phyloP scores from a whole-genome alignment of 1,140 invertebrate genomes.

The Platyscapa corneri region DNA sequence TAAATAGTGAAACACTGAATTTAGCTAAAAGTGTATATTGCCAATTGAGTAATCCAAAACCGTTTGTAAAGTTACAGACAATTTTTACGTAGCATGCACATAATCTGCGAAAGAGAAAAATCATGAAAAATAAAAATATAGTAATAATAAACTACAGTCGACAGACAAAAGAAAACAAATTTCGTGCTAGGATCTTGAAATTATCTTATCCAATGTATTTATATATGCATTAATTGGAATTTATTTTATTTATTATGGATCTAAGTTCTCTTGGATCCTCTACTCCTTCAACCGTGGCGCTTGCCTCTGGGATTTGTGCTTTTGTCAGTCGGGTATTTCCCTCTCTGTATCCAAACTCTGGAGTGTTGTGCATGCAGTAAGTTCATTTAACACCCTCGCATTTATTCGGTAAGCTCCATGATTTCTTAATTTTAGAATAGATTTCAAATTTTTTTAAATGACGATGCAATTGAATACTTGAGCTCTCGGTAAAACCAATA shows the following conservation, averaged over 20 bases:
- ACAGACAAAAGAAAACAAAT: slow-evolving; percentile 43
- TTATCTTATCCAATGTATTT: slow-evolving; percentile 11
- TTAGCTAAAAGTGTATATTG: slow-evolving; percentile 39
- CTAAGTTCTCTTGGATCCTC: slow-evolving; percentile 44
- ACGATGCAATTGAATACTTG: too few species aligned
- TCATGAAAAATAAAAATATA: slow-evolving; percentile 44
- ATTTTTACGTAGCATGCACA: slow-evolving; percentile 29
- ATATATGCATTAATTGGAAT: slow-evolving; percentile 41
- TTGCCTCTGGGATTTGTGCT: slow-evolving; percentile 52
- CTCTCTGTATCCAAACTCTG: slow-evolving; percentile 71
- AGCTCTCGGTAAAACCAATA: too few species aligned
- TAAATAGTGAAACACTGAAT: slow-evolving; percentile 49
- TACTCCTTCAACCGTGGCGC: slow-evolving; percentile 47
- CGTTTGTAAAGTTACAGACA: slow-evolving; percentile 33
- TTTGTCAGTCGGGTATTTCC: slow-evolving; percentile 56
- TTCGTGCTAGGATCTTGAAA: slow-evolving; percentile 45
- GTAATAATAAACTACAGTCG: slow-evolving; percentile 26
- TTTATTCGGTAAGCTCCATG: slow-evolving; percentile 29
- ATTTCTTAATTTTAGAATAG: slow-evolving; percentile 26
- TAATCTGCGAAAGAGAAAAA: slow-evolving; percentile 40
- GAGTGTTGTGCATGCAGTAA: slow-evolving; percentile 66
- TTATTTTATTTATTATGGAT: slow-evolving; percentile 16
- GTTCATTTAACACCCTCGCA: slow-evolving; percentile 50
- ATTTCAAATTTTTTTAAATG: neutral
- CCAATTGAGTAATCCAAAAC: slow-evolving; percentile 49